These are phyloP conservation scores for Petrolisthes cinctipes DNA, from an alignment of 2,888 invertebrate genomes.

Conservation along the genomic window DNA sequence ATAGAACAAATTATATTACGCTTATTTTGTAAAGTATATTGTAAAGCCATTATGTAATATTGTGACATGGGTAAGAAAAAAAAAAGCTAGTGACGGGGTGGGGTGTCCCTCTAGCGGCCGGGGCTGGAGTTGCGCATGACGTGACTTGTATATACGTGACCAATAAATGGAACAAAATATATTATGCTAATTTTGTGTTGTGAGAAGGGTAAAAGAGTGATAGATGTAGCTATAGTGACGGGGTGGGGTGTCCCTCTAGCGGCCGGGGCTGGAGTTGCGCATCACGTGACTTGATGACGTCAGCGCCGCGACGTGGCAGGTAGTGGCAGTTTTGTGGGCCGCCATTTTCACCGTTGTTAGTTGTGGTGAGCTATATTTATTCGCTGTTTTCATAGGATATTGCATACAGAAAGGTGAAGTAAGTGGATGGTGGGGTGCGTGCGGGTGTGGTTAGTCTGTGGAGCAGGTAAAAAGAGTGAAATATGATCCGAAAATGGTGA, in stretches of 20 bases:
- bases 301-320: slow-evolving; percentile 52
- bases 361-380: slow-evolving; percentile 34
- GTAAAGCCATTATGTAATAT: no score
- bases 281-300: slow-evolving; percentile 51
- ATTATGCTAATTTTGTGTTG: no score
- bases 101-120: slow-evolving; percentile 41
- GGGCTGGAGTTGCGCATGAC: slow-evolving; percentile 26
- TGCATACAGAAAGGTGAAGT: slow-evolving; percentile 30
- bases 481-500: no score
- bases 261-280: slow-evolving; percentile 15
- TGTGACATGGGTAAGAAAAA: no score
- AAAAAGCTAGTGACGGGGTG: slow-evolving; percentile 2
- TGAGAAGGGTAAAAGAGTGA: no score
- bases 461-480: not conserved
- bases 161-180: no score
- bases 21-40: no score
- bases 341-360: slow-evolving; percentile 45
- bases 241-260: slow-evolving; percentile 42
- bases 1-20: no score
- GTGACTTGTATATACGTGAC: slow-evolving; percentile 22
- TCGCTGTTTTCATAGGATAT: slow-evolving; percentile 16
- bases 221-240: not conserved
- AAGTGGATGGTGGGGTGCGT: slow-evolving; percentile 7
- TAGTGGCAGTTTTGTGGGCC: slow-evolving; percentile 44
- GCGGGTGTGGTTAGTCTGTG: not conserved